Evolutionary conservation across 2,888 invertebrate species (phyloP).

Genomic region (Heterodera filipjevi): DNA sequence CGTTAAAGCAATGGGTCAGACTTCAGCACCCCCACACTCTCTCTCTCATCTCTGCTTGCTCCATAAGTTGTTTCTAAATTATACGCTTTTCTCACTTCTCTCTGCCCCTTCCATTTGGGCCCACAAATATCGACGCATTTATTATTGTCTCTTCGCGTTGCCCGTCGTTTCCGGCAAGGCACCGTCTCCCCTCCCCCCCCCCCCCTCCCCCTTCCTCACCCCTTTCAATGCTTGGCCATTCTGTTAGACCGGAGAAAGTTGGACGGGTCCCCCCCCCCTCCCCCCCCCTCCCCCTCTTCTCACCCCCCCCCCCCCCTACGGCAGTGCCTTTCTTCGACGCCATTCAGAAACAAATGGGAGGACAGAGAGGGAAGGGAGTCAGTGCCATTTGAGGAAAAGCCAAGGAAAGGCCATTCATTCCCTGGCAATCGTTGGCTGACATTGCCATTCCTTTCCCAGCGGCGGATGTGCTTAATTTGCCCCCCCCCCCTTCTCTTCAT

Average conservation of each 20-base stretch:
- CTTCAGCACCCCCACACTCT: not conserved
- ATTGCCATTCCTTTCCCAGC: conserved; percentile 6
- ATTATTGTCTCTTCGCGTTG: not conserved
- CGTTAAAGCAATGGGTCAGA: not conserved
- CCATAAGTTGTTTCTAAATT: not conserved
- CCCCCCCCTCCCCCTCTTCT: no score
- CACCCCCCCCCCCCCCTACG: no score
- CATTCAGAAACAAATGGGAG: not conserved
- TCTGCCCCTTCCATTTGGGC: not conserved
- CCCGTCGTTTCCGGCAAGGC: conserved; percentile 10
- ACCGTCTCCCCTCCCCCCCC: not conserved
- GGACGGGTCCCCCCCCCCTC: not conserved
- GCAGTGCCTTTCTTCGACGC: not conserved
- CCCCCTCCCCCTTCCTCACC: not conserved
- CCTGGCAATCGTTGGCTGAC: not conserved
- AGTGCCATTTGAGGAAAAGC: not conserved
- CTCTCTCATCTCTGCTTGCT: not conserved
- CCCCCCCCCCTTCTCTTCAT: not conserved
- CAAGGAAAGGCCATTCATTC: no score
- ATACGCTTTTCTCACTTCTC: not conserved
- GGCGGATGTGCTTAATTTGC: conserved; percentile 12
- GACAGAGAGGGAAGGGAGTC: not conserved
- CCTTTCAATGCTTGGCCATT: not conserved
- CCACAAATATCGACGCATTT: not conserved
- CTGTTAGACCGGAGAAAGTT: not conserved